Evolutionary conservation across 2,113 vertebrate genomes (phyloP).

Genomic region (Bufo bufo): DNA sequence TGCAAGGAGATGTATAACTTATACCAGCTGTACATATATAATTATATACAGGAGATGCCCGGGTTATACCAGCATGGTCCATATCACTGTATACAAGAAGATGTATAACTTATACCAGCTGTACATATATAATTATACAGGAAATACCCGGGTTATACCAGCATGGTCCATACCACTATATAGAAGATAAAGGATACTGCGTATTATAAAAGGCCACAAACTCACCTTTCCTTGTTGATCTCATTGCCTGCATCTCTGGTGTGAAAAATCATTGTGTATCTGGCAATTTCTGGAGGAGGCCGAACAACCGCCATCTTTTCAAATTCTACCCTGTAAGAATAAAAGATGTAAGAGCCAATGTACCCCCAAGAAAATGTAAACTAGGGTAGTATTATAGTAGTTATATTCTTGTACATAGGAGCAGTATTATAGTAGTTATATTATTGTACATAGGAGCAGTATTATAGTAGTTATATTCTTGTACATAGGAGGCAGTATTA

Average conservation of each 20-base stretch:
- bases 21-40: too few relatives aligned
- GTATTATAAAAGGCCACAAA: not conserved
- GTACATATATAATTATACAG: too few relatives aligned
- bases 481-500: too few relatives aligned
- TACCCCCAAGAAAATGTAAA: not conserved
- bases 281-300: slow-evolving; percentile 79
- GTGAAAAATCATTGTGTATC: slow-evolving; percentile 97
- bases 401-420: too few relatives aligned
- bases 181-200: not conserved
- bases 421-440: too few relatives aligned
- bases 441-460: too few relatives aligned
- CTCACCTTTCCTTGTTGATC: slow-evolving; percentile 84
- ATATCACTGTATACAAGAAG: too few relatives aligned
- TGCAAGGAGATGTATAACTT: too few relatives aligned
- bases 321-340: slow-evolving; percentile 80
- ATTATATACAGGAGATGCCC: too few relatives aligned
- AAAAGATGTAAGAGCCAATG: not conserved
- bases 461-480: too few relatives aligned
- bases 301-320: slow-evolving; percentile 87
- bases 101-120: too few relatives aligned
- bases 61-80: too few relatives aligned
- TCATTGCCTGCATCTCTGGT: slow-evolving; percentile 89
- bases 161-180: not conserved
- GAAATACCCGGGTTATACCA: not conserved
- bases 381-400: not conserved